These are phyloP conservation scores for Leguminivora glycinivorella DNA, from an alignment of 1,140 invertebrate species.

Conservation along the genomic window DNA sequence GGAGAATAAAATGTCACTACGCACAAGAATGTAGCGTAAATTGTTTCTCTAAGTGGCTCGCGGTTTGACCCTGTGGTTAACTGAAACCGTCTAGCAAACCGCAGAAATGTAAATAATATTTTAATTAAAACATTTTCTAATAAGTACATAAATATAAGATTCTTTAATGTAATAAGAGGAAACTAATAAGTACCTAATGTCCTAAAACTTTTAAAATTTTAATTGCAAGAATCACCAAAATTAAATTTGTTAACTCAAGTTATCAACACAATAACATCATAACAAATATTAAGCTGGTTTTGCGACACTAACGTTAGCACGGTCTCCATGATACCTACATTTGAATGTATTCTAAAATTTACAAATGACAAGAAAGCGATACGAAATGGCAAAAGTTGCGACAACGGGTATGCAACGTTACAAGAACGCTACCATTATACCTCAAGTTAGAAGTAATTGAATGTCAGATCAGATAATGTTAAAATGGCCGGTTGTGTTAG, in stretches of 20 bases:
- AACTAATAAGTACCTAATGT: too few species aligned
- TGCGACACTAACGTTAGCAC: too few species aligned
- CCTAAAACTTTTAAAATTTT: too few species aligned
- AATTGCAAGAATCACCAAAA: too few species aligned
- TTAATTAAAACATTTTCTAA: background rate
- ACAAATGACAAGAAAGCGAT: slow-evolving; percentile 34
- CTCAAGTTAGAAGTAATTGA: slow-evolving; percentile 31
- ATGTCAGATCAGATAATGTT: slow-evolving; percentile 35
- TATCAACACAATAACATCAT: too few species aligned
- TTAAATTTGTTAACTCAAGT: too few species aligned
- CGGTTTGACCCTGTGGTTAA: background rate
- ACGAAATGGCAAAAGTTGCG: slow-evolving; percentile 38
- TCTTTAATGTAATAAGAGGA: too few species aligned
- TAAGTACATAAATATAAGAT: too few species aligned
- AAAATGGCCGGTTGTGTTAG: slow-evolving; percentile 17
- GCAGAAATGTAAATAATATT: background rate
- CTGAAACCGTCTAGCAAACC: background rate
- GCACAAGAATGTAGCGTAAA: background rate
- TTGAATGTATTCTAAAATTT: too few species aligned
- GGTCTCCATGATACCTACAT: too few species aligned
- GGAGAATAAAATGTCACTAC: slow-evolving; percentile 3
- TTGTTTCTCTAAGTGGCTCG: background rate
- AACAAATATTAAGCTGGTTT: too few species aligned
- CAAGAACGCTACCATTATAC: slow-evolving; percentile 23
- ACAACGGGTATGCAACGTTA: slow-evolving; percentile 30